Evolutionary conservation across 1,140 invertebrate genomes (phyloP).

Genomic region (Halyomorpha halys): DNA sequence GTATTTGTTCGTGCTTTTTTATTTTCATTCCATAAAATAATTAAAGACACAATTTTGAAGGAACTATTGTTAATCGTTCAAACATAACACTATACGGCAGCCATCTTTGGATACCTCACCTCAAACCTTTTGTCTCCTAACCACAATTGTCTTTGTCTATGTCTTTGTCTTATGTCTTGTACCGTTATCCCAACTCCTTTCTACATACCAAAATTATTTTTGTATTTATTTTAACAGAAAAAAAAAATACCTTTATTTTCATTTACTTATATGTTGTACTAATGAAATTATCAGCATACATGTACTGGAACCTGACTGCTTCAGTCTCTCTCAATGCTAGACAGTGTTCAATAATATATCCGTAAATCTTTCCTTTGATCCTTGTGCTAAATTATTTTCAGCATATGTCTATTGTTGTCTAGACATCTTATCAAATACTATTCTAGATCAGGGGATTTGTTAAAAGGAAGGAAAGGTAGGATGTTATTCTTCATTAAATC

Average conservation of each 20-base stretch:
- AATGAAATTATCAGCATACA: neutral
- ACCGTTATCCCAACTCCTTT: slow-evolving; percentile 36
- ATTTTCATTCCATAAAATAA: slow-evolving; percentile 20
- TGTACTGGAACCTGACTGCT: too few species aligned
- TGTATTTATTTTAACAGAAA: slow-evolving; percentile 14
- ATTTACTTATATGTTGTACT: slow-evolving; percentile 5
- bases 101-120: slow-evolving; percentile 29
- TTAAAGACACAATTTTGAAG: slow-evolving; percentile 15
- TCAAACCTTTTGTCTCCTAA: slow-evolving; percentile 39
- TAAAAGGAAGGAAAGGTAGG: too few species aligned
- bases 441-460: too few species aligned
- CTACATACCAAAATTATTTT: slow-evolving; percentile 3
- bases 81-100: slow-evolving; percentile 33
- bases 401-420: too few species aligned
- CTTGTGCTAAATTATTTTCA: too few species aligned
- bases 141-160: slow-evolving; percentile 32
- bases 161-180: slow-evolving; percentile 37
- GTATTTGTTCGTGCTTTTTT: slow-evolving; percentile 27
- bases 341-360: too few species aligned
- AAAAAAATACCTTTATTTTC: neutral
- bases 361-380: too few species aligned
- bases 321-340: too few species aligned
- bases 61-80: slow-evolving; percentile 7
- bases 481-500: too few species aligned
- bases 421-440: too few species aligned